phyloP scores from a whole-genome alignment of 2,797 vertebrate genomes.

The Rhincodon typus region DNA sequence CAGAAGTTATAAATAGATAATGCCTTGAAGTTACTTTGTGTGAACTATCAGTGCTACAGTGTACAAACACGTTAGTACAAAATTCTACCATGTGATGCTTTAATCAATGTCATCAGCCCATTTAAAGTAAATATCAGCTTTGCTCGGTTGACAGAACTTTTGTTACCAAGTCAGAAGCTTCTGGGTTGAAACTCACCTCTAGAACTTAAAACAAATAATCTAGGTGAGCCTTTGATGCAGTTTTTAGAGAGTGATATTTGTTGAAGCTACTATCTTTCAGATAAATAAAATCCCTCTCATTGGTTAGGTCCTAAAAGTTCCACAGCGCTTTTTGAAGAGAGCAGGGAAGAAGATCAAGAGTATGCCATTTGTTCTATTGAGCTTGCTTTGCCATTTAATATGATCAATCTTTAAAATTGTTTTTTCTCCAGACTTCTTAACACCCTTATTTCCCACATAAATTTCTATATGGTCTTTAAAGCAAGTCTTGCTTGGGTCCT shows the following conservation, averaged over 20 bases:
- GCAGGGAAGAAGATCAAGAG: background rate
- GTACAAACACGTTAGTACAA: background rate
- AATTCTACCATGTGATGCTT: background rate
- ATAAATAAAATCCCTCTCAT: background rate
- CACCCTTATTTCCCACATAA: background rate
- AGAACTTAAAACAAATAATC: background rate
- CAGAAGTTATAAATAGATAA: background rate
- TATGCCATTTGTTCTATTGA: background rate
- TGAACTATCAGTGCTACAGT: background rate
- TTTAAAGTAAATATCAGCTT: background rate
- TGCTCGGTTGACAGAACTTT: background rate
- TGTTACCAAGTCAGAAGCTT: background rate
- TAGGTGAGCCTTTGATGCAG: background rate
- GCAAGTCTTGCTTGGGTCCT: background rate
- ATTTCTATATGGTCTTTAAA: background rate
- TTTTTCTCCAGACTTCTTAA: background rate
- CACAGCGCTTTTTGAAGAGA: background rate
- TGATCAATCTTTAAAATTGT: background rate
- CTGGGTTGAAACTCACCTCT: background rate
- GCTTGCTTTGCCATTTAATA: background rate
- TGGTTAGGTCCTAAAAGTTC: background rate
- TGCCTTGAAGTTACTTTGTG: background rate
- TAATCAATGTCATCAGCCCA: background rate
- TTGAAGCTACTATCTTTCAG: background rate
- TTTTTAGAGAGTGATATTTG: background rate